A percentile compares a stretch with the other conserved stretches of the same genome.
Conservation (phyloP, 2,113 vertebrate genomes). For the Theristicus caerulescens region DNA sequence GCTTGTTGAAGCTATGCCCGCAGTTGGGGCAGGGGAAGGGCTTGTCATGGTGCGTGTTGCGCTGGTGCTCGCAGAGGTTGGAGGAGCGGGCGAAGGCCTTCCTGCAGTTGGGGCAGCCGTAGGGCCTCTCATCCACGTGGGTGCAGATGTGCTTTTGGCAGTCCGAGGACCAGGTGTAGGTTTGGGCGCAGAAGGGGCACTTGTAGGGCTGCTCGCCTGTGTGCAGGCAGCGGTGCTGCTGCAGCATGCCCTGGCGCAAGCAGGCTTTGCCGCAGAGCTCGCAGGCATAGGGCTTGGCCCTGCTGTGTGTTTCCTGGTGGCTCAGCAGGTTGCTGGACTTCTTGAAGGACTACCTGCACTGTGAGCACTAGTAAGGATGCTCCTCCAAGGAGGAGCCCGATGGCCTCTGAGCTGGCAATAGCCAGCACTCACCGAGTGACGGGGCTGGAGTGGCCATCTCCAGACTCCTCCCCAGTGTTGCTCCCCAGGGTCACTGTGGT, state of each 20-base stretch:
- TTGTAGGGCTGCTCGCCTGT: not conserved
- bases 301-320: not conserved
- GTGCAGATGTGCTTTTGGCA: slow-evolving; percentile 74
- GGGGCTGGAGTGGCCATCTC: not conserved
- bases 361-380: not conserved
- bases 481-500: not conserved
- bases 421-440: accelerated
- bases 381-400: not conserved
- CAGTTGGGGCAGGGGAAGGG: not conserved
- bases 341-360: slow-evolving; percentile 74
- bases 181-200: slow-evolving; percentile 65
- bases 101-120: slow-evolving; percentile 45
- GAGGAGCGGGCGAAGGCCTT: slow-evolving; percentile 73
- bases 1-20: not conserved
- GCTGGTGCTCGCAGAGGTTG: not conserved
- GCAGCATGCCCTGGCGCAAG: slow-evolving; percentile 68
- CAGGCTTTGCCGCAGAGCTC: slow-evolving; percentile 74
- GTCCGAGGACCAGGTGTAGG: slow-evolving; percentile 77
- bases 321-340: slow-evolving; percentile 28
- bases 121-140: slow-evolving; percentile 67
- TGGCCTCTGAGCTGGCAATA: accelerated
- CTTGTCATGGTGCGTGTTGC: not conserved
- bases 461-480: not conserved
- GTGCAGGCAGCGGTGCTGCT: not conserved
- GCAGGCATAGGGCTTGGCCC: slow-evolving; percentile 71